Evolutionary conservation across 2,113 vertebrate genomes (phyloP), one percentile per base, ranked within the genome.

Genomic region (Crocuta crocuta): DNA sequence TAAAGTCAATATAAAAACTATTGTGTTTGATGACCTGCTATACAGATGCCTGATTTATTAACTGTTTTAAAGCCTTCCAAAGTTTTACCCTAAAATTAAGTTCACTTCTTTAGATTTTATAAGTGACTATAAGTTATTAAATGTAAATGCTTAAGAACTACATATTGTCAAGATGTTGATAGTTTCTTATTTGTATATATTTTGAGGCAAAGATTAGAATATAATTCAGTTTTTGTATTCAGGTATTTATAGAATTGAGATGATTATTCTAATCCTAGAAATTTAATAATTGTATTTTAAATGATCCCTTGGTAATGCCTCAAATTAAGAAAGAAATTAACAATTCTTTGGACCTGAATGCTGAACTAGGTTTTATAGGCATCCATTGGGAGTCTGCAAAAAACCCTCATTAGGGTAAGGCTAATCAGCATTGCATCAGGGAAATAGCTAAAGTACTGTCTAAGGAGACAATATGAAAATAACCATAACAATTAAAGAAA

Each of bases 311-410:
- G 96, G 61, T 95, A 68, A 48, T 86, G 10, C 63, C 91, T 95
- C 93, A 97, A 98, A 98, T 98, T 98, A 98, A 97, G 88, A 61
- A 96, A 98, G 98, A 98, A 98, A 98, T 98, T 86, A 98, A 97
- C 97, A 98, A 91, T 98, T 98, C 97, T 98, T 98, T 98, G 94
- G 91, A 97, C 28, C 76, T 98, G 95, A 98, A 97, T 94, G 95
- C 98, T 97, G 97, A 96, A 97, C 82, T 55, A 98, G 96, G 97
- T 93, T 98, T 97, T 87, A 97, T 97, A 93, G 97, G 55, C 5
- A 65, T 78, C 85, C 95, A 96, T 13, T 82, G 98, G 98, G 98
- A 98, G 86, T 98, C 97, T 98, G 91, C 83, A 98, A 78, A 85
- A 96, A 98, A 90, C 94, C 63, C 97, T 98, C 98, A 97, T 98